Base-by-base conservation (phyloP, 2,113 vertebrate genomes). In the Otolemur garnettii region DNA sequence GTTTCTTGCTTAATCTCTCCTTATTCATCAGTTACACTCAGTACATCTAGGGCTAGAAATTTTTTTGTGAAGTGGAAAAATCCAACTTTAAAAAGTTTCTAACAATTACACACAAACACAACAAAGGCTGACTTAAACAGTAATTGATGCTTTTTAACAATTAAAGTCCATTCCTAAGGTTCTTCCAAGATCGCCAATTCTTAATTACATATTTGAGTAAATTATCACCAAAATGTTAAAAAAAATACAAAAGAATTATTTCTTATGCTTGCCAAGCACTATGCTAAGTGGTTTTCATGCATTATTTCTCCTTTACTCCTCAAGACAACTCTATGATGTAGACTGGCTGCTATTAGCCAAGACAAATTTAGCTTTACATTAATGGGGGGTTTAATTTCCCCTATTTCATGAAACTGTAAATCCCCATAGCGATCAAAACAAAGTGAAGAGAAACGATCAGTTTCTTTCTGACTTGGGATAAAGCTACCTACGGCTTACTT, bases 271-370 rank as follows among this genome's bases (percentile, higher is more conserved):
- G 53, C 24, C n/a, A 83, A 66, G 28, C 26, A 57, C 24, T 14
- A 62, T 42, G 55, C 30, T 68, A 55, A 85, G 45, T 50, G 42
- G 14, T 77, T 85, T 91, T 45, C 50, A 55, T 21, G 60, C 17
- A 55, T 74, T 87, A 92, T 62, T 92, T 50, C 35, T 93, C 66
- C 74, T 33, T 94, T 28, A 84, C 10, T 94, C 30, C 45, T 91
- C 24, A 90, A 15, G 22, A 94, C 38, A 79, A 84, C 8, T 80
- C 33, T 80, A 3, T 21, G 5, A 94, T 24, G 11, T 69, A 38
- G 24, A 64, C 22, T 72, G 24, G 59, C 22, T 68, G 30, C 71
- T 77, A 94, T 57, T 45, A 87, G 72, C 38, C 15, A 77, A 77
- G 28, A 10, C 24, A 19, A 90, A 85, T 78, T 77, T 66, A 77